phyloP scores from a whole-genome alignment of 2,113 vertebrate species.

The Patagioenas fasciata region DNA sequence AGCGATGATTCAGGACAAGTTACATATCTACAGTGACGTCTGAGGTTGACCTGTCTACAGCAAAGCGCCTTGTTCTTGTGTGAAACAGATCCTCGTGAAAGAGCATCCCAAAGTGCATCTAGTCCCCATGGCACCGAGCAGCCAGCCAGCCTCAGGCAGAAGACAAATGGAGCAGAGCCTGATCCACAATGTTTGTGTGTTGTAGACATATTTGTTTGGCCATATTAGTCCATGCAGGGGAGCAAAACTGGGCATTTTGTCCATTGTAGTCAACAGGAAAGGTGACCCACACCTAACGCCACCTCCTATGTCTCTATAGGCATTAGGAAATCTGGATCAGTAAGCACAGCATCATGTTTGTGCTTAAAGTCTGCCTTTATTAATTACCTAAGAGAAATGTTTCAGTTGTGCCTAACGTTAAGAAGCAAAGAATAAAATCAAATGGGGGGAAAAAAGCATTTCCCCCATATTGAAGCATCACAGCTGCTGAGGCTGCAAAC shows the following conservation, averaged over 20 bases:
- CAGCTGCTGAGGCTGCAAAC: background rate
- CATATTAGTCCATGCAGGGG: background rate
- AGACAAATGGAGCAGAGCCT: background rate
- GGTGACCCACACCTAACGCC: background rate
- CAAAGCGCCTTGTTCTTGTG: background rate
- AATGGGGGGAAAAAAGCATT: background rate
- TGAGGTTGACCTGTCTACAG: background rate
- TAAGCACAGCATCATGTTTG: background rate
- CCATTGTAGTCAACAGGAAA: background rate
- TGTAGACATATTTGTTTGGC: background rate
- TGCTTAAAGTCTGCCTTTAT: background rate
- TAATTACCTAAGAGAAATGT: background rate
- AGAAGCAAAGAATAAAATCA: background rate
- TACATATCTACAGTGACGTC: background rate
- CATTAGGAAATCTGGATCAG: background rate
- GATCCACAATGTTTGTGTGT: background rate
- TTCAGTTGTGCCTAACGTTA: background rate
- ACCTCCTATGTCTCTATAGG: background rate
- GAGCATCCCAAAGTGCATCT: background rate
- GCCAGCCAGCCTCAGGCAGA: background rate
- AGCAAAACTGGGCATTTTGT: background rate
- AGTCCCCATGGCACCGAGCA: fast-evolving
- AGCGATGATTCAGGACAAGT: background rate
- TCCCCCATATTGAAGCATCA: background rate
- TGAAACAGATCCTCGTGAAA: background rate